These are phyloP conservation scores for Hyposoter dolosus DNA, from an alignment of 2,888 invertebrate species.

Conservation along the genomic window DNA sequence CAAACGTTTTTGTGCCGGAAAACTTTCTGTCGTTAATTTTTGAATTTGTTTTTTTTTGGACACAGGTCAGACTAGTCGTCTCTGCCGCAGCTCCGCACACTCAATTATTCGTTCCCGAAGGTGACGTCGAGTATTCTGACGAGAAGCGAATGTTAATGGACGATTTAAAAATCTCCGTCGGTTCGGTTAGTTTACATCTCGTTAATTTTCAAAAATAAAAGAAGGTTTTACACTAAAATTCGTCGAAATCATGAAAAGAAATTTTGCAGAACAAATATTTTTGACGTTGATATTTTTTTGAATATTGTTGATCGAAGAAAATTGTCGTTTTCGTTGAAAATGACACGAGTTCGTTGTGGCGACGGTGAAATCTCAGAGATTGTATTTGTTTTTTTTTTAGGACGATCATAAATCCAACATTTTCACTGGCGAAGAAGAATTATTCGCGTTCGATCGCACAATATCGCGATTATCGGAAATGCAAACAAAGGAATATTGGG, in stretches of 20 bases:
- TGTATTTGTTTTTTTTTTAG: conserved; percentile 82
- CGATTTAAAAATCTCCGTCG: conserved; percentile 94
- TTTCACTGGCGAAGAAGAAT: conserved; percentile 98
- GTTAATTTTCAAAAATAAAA: background rate
- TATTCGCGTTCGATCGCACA: conserved; percentile 98
- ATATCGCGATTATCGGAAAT: conserved; percentile 97
- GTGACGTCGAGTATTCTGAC: conserved; percentile 88
- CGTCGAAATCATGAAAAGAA: background rate
- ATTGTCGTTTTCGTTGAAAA: background rate
- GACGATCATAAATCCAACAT: conserved; percentile 93
- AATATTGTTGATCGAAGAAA: background rate
- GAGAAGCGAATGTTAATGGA: conserved; percentile 96
- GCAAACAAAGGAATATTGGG: conserved; percentile 98
- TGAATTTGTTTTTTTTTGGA: background rate
- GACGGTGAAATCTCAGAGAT: background rate
- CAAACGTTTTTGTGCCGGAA: conserved; percentile 23
- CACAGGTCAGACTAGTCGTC: conserved; percentile 92
- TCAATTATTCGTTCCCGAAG: conserved; percentile 89
- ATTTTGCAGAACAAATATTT: background rate
- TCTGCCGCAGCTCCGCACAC: conserved; percentile 92
- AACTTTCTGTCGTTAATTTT: conserved; percentile 65
- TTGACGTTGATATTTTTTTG: background rate
- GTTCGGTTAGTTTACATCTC: conserved; percentile 87
- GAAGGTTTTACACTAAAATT: background rate
- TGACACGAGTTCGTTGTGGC: conserved; percentile 58